Evolutionary conservation across 1,140 invertebrate genomes (phyloP).

Genomic region (Asbolus verrucosus): DNA sequence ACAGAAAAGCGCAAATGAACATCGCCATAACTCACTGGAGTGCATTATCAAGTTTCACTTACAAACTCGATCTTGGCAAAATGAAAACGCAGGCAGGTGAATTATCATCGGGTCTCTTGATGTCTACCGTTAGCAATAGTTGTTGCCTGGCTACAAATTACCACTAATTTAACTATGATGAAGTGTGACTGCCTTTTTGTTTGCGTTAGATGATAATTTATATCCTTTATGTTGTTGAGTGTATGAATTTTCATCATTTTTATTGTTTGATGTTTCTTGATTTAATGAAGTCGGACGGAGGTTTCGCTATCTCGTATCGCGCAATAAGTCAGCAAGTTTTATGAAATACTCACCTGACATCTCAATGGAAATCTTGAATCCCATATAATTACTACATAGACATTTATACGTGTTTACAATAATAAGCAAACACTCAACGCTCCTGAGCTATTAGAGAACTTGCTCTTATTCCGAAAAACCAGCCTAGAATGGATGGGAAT

Average conservation of each 20-base stretch:
- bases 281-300: slow-evolving; percentile 31
- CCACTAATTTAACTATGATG: slow-evolving; percentile 41
- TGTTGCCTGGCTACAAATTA: slow-evolving; percentile 39
- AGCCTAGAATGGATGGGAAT: slow-evolving; percentile 2
- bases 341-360: slow-evolving; percentile 40
- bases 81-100: slow-evolving; percentile 3
- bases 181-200: slow-evolving; percentile 39
- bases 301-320: slow-evolving; percentile 13
- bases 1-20: slow-evolving; percentile 5
- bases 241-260: slow-evolving; percentile 29
- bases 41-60: slow-evolving; percentile 31
- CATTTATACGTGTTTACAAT: slow-evolving; percentile 25
- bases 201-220: slow-evolving; percentile 40
- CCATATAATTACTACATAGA: slow-evolving; percentile 35
- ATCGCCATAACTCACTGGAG: slow-evolving; percentile 18
- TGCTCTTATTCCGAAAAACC: neutral
- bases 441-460: neutral
- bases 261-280: slow-evolving; percentile 29
- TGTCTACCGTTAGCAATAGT: slow-evolving; percentile 37
- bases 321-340: slow-evolving; percentile 40
- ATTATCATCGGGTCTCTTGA: slow-evolving; percentile 25
- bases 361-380: slow-evolving; percentile 35
- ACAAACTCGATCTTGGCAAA: slow-evolving; percentile 7
- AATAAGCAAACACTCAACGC: slow-evolving; percentile 19
- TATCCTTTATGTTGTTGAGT: slow-evolving; percentile 1